Percentiles rank a stretch among this genome's conserved stretches.
phyloP scores from a whole-genome alignment of 2,888 invertebrate genomes.

The Perizoma affinitatum region DNA sequence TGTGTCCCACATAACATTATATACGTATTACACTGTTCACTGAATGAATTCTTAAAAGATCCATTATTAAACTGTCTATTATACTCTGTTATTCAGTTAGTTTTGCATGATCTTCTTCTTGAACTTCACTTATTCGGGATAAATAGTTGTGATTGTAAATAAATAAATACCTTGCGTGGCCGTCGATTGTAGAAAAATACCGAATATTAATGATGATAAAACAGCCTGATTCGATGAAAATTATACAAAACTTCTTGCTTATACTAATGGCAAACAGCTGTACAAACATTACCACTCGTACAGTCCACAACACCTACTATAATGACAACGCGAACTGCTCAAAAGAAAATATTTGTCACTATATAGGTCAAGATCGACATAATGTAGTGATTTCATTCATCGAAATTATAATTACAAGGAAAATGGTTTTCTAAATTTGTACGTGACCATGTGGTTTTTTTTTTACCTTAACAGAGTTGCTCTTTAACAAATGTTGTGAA shows the following conservation, averaged over 20 bases:
- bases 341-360: conserved; percentile 7
- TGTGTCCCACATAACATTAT: too few species aligned
- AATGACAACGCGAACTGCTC: background rate
- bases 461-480: too few species aligned
- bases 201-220: background rate
- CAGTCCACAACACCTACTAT: background rate
- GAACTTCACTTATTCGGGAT: too few species aligned
- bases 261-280: conserved; percentile 14
- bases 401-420: conserved; percentile 5
- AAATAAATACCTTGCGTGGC: too few species aligned
- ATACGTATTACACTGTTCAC: too few species aligned
- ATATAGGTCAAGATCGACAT: conserved; percentile 24
- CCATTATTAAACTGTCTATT: too few species aligned
- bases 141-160: too few species aligned
- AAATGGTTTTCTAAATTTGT: background rate
- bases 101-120: too few species aligned
- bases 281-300: conserved; percentile 4
- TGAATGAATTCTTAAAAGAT: too few species aligned
- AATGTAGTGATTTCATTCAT: conserved; percentile 9
- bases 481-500: too few species aligned
- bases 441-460: background rate
- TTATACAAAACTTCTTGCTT: background rate
- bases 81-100: too few species aligned
- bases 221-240: background rate
- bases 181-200: too few species aligned